Evolutionary conservation across 2,888 invertebrate species (phyloP), one percentile per base, ranked within the genome.

Genomic region (Philopedon plagiatum): DNA sequence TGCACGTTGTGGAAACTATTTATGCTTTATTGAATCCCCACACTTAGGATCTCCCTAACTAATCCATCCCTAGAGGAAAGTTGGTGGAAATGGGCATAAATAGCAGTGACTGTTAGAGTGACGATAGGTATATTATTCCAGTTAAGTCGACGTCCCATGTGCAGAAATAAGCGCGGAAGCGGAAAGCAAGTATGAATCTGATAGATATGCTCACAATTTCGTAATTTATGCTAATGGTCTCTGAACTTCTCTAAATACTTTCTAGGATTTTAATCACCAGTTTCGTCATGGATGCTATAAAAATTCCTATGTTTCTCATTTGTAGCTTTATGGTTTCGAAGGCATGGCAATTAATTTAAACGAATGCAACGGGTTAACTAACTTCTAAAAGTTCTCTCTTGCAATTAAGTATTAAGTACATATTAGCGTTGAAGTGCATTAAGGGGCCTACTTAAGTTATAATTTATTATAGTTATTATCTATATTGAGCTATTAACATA

Each of bases 261-360:
- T 46, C 26, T 37, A 39, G 54, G 60, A 60, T 58, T 26, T 60
- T 49, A 60, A 60, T 67, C 67, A 23, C 21, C 11, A 13, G 44
- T 66, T 58, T 58, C 57, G 15, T 39, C 46, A 58, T 39, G 37
- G 18, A 49, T 34, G 9, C 60, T 15, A 49, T 67, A 67, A 67
- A 67, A 60, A 51, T 67, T 60, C 51, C 49, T 21, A 21, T 1
- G 34, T 37, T 60, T 29, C 37, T 37, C 34, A 60, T 61, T 61
- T 41, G 26, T 19, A 23, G 8, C 39, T 49, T 63, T 63, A 49
- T 63, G 34, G 62, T 63, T 61, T 61, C 18, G 26, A 41, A 18
- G 29, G 26, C 61, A 46, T 49, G 49, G 21, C 49, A 15, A 49
- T 49, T 61, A 19, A 29, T 51, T 13, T 49, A 32, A 49, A 63